These are phyloP conservation scores for Pipa parva DNA, from an alignment of 2,113 vertebrate species.

Conservation along the genomic window DNA sequence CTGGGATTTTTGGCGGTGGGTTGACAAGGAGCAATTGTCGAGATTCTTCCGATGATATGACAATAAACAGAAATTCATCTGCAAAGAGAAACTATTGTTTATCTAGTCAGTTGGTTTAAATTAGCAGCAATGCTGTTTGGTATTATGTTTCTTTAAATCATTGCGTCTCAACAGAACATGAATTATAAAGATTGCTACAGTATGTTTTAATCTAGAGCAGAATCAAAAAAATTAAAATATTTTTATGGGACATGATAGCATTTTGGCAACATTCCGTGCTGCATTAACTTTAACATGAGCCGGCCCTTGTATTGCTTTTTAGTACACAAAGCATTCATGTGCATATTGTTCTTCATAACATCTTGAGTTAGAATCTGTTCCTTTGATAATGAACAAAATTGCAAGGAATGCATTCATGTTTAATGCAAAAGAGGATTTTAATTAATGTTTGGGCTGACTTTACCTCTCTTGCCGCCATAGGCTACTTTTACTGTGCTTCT, in stretches of 20 bases:
- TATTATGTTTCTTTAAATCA: conserved; percentile 95
- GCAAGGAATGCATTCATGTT: background rate
- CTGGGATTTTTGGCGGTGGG: conserved; percentile 4
- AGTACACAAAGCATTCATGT: conserved; percentile 73
- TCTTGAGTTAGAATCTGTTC: conserved; percentile 11
- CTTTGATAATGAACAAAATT: background rate
- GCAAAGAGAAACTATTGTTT: conserved; percentile 74
- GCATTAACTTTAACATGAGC: conserved; percentile 69
- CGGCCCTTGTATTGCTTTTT: conserved; percentile 67
- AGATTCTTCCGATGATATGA: conserved; percentile 70
- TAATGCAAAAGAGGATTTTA: background rate
- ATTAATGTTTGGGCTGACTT: no score
- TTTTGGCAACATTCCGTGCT: conserved; percentile 72
- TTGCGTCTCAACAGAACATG: conserved; percentile 87
- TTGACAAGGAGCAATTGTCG: conserved; percentile 40
- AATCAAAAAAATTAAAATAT: conserved; percentile 84
- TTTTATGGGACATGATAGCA: conserved; percentile 74
- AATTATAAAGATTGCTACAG: conserved; percentile 82
- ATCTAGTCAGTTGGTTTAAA: conserved; percentile 92
- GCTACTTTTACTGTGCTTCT: no score
- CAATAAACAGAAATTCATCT: conserved; percentile 90
- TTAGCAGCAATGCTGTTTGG: conserved; percentile 90
- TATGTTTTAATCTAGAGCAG: conserved; percentile 77
- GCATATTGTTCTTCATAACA: conserved; percentile 53
- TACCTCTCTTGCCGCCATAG: no score